Evolutionary conservation across 2,797 vertebrate species (phyloP).

Genomic region (Rhinatrema bivittatum): DNA sequence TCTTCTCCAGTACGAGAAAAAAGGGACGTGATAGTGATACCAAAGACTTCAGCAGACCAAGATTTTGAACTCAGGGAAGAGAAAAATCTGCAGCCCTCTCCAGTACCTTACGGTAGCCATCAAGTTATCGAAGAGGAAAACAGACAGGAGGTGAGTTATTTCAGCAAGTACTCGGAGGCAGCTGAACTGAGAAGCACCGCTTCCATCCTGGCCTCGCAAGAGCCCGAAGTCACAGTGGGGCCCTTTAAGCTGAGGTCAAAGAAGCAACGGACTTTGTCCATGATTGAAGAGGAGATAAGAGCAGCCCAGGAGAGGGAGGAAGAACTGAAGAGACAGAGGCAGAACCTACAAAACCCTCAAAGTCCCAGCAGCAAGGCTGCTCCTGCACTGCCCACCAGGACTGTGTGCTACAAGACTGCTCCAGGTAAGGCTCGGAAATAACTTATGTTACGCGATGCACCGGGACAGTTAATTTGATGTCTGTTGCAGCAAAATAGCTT

Average conservation of each 20-base stretch:
- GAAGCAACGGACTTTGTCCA: conserved; percentile 90
- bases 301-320: conserved; percentile 92
- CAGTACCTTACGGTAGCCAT: conserved; percentile 20
- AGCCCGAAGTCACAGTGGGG: conserved; percentile 73
- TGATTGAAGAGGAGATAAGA: conserved; percentile 97
- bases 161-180: conserved; percentile 93
- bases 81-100: conserved; percentile 37
- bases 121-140: conserved; percentile 51
- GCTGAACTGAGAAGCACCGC: conserved; percentile 91
- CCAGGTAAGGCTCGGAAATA: conserved; percentile 65
- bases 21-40: conserved; percentile 51
- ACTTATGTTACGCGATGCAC: too few species aligned
- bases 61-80: conserved; percentile 45
- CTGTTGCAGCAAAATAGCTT: too few species aligned
- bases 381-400: conserved; percentile 63
- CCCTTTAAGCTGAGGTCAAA: conserved; percentile 90
- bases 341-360: conserved; percentile 41
- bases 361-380: conserved; percentile 63
- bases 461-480: too few species aligned
- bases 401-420: conserved; percentile 70
- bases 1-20: conserved; percentile 63
- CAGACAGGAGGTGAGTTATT: conserved; percentile 83
- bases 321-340: conserved; percentile 83
- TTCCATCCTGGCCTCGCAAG: conserved; percentile 63
- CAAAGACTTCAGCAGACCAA: conserved; percentile 65